These are phyloP conservation scores for Archips crataeganus DNA, from an alignment of 2,888 invertebrate genomes.

Conservation along the genomic window DNA sequence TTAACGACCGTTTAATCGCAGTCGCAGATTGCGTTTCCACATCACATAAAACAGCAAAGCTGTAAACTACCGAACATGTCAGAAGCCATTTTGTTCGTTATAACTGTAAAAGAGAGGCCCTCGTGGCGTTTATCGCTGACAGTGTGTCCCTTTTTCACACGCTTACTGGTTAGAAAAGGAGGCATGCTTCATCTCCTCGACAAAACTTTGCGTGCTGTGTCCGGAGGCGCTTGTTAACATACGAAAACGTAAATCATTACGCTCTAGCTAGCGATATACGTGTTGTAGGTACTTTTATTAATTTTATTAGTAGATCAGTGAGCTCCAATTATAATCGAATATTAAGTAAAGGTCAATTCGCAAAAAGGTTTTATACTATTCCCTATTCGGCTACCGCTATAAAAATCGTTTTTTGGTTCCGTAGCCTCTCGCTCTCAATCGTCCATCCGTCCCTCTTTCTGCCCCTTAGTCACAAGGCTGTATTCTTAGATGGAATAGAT, in stretches of 20 bases:
- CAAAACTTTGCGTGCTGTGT: not conserved
- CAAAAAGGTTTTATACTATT: not conserved
- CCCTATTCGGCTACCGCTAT: no score
- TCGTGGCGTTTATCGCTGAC: no score
- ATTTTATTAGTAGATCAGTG: not conserved
- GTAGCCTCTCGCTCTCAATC: no score
- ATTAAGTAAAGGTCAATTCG: not conserved
- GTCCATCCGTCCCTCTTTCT: no score
- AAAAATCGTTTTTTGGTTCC: no score
- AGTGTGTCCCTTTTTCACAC: constrained; percentile 15
- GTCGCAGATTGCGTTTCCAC: constrained; percentile 9
- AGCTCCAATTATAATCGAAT: no score
- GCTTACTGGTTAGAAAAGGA: no score
- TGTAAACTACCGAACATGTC: not conserved
- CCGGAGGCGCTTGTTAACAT: constrained; percentile 1
- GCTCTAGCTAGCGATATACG: not conserved
- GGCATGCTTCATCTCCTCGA: not conserved
- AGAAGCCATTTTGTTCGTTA: constrained; percentile 4
- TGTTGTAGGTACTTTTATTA: not conserved
- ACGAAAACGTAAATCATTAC: constrained; percentile 1
- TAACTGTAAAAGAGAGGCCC: not conserved
- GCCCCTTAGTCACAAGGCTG: no score
- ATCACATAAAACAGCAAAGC: not conserved
- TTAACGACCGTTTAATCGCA: not conserved
- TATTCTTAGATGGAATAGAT: no score